Evolutionary conservation across 1,140 invertebrate genomes (phyloP).

Genomic region (Hycleus phaleratus): DNA sequence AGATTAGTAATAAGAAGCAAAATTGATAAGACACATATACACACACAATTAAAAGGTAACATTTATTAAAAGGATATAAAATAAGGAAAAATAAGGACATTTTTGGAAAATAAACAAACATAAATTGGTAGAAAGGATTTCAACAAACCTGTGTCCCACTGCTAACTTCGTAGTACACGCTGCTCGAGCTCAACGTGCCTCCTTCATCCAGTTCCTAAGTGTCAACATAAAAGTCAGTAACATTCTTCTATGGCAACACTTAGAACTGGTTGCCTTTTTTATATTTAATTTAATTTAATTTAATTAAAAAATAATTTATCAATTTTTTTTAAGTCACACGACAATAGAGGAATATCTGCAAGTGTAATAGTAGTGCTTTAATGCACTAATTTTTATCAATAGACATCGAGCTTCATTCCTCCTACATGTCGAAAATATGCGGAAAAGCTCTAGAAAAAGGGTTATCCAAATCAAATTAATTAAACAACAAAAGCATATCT

Average conservation of each 20-base stretch:
- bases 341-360: no score
- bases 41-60: not conserved
- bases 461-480: constrained; percentile 33
- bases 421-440: constrained; percentile 24
- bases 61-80: not conserved
- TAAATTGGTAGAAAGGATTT: constrained; percentile 36
- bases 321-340: no score
- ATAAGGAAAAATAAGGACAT: not conserved
- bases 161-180: constrained; percentile 38
- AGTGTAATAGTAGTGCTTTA: no score
- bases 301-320: not conserved
- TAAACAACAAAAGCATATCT: constrained; percentile 26
- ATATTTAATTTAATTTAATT: constrained; percentile 2
- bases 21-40: not conserved
- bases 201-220: constrained; percentile 41
- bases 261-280: constrained; percentile 29
- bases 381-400: not conserved
- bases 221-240: constrained; percentile 35
- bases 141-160: constrained; percentile 40
- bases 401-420: not conserved
- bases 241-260: constrained; percentile 31
- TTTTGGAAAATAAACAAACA: no score
- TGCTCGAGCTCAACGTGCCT: constrained; percentile 34
- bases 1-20: not conserved
- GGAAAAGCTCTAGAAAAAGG: constrained; percentile 36